Base-by-base conservation (phyloP, 2,113 vertebrate species). In the Rhynchopsitta pachyrhyncha region DNA sequence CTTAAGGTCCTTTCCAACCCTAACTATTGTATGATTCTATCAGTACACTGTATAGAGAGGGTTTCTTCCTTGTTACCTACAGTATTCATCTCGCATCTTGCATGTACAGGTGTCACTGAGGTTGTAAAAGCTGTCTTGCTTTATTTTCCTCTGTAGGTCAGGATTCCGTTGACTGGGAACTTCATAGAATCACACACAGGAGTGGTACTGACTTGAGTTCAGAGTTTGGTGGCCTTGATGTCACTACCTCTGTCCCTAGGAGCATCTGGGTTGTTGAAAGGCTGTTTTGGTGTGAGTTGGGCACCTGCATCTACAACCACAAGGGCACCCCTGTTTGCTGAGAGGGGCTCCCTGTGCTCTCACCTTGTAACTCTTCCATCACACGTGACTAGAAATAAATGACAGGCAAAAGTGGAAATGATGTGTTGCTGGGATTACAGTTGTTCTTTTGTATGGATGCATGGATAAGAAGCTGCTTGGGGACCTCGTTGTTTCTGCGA, bases 111-210 rank as follows among this genome's bases (percentile, higher is more conserved):
- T 39, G 68, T 77, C 35, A 17, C 20, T 69, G 31, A 35, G 18
- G 20, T 4, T 60, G 47, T 24, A 31, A 74, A 25, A 44, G 13
- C 49, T 71, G 46, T 71, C 55, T 20, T 10, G 5, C 42, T 71
- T 57, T 25, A n/a, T 44, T 47, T 88, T 35, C 19, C 15, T 17
- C 66, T 57, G 18, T 73, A 33, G 28, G 53, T 44, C 62, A 60
- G 88, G 60, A 55, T 49, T 78, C 39, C 29, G 39, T 33, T 73
- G 27, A 29, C 47, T 44, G 53, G 16, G n/a, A 67, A 7, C 12
- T 35, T 47, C 33, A 35, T 10, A 59, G 57, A 23, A 53, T 31
- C 33, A 13, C 86, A 8, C 20, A 2, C 0, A 0, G 64, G 41
- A 50, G 23, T 15, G 41, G 49, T 1, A 29, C 52, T 50, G 57